phyloP scores from a whole-genome alignment of 2,888 invertebrate species.

The Drosophila neotestacea region DNA sequence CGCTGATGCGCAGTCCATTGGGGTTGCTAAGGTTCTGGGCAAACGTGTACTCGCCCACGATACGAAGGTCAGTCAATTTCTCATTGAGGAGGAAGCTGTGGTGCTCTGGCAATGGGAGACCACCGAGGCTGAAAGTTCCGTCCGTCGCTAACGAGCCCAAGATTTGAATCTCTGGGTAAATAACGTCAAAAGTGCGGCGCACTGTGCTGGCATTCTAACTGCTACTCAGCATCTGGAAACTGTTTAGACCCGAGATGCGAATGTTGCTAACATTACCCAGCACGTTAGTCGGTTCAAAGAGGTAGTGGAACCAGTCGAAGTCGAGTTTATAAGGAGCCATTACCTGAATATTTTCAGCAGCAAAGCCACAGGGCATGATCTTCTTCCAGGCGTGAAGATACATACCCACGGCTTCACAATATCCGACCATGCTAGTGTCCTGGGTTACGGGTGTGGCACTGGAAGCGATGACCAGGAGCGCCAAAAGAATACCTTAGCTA shows the following conservation, averaged over 20 bases:
- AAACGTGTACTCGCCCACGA: slow-evolving; percentile 56
- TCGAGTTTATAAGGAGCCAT: slow-evolving; percentile 61
- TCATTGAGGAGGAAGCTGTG: slow-evolving; percentile 59
- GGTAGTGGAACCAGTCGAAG: slow-evolving; percentile 32
- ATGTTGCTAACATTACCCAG: slow-evolving; percentile 68
- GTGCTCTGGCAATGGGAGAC: slow-evolving; percentile 40
- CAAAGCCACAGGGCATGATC: slow-evolving; percentile 76
- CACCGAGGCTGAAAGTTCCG: slow-evolving; percentile 48
- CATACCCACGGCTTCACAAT: slow-evolving; percentile 55
- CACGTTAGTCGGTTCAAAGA: slow-evolving; percentile 38
- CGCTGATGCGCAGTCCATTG: slow-evolving; percentile 58
- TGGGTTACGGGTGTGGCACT: slow-evolving; percentile 33
- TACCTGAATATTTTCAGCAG: slow-evolving; percentile 57
- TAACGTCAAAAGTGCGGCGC: slow-evolving; percentile 60
- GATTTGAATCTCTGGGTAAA: slow-evolving; percentile 64
- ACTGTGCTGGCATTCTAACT: slow-evolving; percentile 51
- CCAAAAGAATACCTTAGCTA: slow-evolving; percentile 30
- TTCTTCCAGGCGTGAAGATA: slow-evolving; percentile 58
- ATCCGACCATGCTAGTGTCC: slow-evolving; percentile 32
- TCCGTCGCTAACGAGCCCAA: slow-evolving; percentile 61
- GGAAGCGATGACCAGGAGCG: slow-evolving; percentile 47
- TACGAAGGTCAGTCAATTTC: slow-evolving; percentile 60
- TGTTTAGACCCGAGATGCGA: slow-evolving; percentile 62
- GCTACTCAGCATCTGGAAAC: slow-evolving; percentile 57
- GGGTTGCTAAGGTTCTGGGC: slow-evolving; percentile 36